A percentile compares a stretch with the other conserved stretches of the same genome.
Evolutionary conservation across 2,888 invertebrate genomes (phyloP).

Genomic region (Aspidiotus rigidus): DNA sequence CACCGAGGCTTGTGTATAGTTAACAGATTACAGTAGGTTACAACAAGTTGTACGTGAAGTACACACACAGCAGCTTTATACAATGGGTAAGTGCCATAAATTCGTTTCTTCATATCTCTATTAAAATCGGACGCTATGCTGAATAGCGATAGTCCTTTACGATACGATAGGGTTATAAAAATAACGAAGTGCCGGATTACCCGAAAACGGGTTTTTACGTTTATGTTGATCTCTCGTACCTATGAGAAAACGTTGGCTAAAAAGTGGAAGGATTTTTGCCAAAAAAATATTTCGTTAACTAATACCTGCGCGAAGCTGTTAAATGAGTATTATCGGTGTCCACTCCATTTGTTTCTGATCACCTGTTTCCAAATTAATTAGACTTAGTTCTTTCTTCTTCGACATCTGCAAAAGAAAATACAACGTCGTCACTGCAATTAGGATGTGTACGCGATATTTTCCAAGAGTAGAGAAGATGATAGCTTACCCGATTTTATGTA

Average conservation of each 20-base stretch:
- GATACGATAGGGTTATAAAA: slow-evolving; percentile 2
- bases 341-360: slow-evolving; percentile 14
- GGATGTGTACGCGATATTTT: too few species aligned
- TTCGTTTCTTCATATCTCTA: slow-evolving; percentile 31
- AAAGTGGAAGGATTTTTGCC: neutral
- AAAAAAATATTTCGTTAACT: neutral
- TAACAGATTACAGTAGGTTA: slow-evolving; percentile 18
- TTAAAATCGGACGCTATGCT: slow-evolving; percentile 13
- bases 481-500: slow-evolving; percentile 22
- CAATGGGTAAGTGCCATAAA: slow-evolving; percentile 32
- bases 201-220: neutral
- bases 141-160: neutral
- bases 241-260: too few species aligned
- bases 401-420: too few species aligned
- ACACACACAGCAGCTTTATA: slow-evolving; percentile 6
- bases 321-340: neutral
- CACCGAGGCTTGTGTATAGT: neutral
- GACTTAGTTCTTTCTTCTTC: slow-evolving; percentile 11
- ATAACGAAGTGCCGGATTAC: neutral
- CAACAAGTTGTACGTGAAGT: slow-evolving; percentile 12
- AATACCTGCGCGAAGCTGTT: neutral
- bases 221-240: too few species aligned
- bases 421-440: too few species aligned
- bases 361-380: slow-evolving; percentile 31
- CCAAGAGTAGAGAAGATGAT: neutral